Percentiles rank a stretch among this genome's conserved stretches.
phyloP scores from a whole-genome alignment of 2,797 vertebrate genomes.

The Aphelocoma californica region DNA sequence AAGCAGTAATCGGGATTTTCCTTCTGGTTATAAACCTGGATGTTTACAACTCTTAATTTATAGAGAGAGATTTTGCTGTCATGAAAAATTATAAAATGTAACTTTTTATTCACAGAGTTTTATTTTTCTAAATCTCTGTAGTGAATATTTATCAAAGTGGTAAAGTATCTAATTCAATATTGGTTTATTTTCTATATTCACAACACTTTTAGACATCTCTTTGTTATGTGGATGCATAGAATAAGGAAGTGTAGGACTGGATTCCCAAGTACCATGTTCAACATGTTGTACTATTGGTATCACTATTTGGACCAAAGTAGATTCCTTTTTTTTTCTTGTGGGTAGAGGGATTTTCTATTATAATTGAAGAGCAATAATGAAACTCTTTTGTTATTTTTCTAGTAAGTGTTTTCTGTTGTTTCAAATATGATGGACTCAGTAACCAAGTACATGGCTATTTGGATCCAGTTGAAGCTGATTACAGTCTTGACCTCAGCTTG shows the following conservation, averaged over 20 bases:
- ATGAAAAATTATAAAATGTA: neutral
- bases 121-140: neutral
- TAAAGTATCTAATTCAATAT: neutral
- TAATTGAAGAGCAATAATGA: neutral
- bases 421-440: neutral
- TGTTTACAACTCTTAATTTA: neutral
- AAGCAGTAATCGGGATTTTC: neutral
- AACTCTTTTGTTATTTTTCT: neutral
- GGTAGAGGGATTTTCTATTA: neutral
- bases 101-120: neutral
- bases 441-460: neutral
- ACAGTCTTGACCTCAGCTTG: neutral
- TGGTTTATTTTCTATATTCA: neutral
- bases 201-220: neutral
- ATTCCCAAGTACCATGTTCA: neutral
- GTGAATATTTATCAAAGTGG: neutral
- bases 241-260: neutral
- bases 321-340: neutral
- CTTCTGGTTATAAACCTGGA: neutral
- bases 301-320: neutral
- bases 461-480: neutral
- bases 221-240: neutral
- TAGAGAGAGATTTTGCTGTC: neutral
- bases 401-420: neutral
- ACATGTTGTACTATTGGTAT: neutral